Evolutionary conservation across 2,797 vertebrate genomes (phyloP).

Genomic region (Heteromormyrus szaboi): DNA sequence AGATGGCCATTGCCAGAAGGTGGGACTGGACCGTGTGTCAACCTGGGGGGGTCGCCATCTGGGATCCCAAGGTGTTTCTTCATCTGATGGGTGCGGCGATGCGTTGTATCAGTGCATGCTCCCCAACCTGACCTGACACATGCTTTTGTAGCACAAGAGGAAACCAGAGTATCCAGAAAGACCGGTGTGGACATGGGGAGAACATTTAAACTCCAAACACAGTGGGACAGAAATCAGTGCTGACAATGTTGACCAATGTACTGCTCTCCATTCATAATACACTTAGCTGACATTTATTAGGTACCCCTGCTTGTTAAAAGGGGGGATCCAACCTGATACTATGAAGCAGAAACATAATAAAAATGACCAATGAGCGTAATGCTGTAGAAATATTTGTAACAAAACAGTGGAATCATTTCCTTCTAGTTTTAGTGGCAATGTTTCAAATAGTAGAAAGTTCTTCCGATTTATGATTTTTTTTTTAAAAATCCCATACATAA

Average conservation of each 20-base stretch:
- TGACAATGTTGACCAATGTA: neutral
- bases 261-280: neutral
- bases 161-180: constrained; percentile 6
- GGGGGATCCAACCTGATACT: neutral
- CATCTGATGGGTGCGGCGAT: neutral
- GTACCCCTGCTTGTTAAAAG: neutral
- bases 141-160: neutral
- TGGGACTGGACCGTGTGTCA: neutral
- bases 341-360: neutral
- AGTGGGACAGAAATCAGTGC: neutral
- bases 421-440: neutral
- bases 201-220: neutral
- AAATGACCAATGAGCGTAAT: neutral
- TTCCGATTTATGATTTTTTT: neutral
- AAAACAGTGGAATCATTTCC: neutral
- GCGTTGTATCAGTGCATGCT: neutral
- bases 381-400: neutral
- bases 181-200: neutral
- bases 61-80: neutral
- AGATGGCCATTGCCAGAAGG: neutral
- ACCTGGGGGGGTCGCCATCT: neutral
- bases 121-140: neutral
- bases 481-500: neutral
- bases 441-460: neutral
- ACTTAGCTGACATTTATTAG: neutral